A percentile compares a stretch with the other conserved stretches of the same genome.
These are phyloP conservation scores for Rutpela maculata DNA, from an alignment of 2,888 invertebrate species.

Conservation along the genomic window DNA sequence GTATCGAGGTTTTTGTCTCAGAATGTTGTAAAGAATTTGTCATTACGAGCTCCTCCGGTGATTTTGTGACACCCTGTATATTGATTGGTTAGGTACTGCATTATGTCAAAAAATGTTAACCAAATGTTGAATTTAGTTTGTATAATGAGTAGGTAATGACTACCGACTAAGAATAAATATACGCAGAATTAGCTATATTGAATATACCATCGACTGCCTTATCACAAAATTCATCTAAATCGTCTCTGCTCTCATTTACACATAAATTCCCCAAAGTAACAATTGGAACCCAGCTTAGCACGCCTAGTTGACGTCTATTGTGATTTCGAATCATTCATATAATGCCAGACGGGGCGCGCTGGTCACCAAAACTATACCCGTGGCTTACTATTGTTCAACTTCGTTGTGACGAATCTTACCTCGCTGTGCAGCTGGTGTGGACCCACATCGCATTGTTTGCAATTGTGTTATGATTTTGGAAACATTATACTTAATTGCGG, in stretches of 20 bases:
- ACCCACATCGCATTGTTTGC: slow-evolving; percentile 42
- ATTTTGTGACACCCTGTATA: too few relatives aligned
- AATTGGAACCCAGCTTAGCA: slow-evolving; percentile 66
- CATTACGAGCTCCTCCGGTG: too few relatives aligned
- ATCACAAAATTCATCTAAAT: slow-evolving; percentile 11
- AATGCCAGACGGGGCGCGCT: slow-evolving; percentile 52
- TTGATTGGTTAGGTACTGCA: too few relatives aligned
- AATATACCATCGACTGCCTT: neutral
- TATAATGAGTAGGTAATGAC: too few relatives aligned
- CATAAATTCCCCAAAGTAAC: slow-evolving; percentile 66
- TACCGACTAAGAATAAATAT: too few relatives aligned
- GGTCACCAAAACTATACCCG: slow-evolving; percentile 48
- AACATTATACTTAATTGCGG: slow-evolving; percentile 48
- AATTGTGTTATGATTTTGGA: slow-evolving; percentile 45
- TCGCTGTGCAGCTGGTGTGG: slow-evolving; percentile 32
- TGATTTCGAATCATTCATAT: slow-evolving; percentile 65
- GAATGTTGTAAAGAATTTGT: too few relatives aligned
- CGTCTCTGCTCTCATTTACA: slow-evolving; percentile 52
- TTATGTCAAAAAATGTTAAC: too few relatives aligned
- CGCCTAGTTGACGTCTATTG: slow-evolving; percentile 69
- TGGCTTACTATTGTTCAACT: slow-evolving; percentile 44
- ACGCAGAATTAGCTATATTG: too few relatives aligned
- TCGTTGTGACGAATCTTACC: slow-evolving; percentile 53
- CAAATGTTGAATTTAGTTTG: too few relatives aligned
- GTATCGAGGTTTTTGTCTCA: too few relatives aligned